Evolutionary conservation across 2,888 invertebrate species (phyloP).

Genomic region (Cosmopolites sordidus): DNA sequence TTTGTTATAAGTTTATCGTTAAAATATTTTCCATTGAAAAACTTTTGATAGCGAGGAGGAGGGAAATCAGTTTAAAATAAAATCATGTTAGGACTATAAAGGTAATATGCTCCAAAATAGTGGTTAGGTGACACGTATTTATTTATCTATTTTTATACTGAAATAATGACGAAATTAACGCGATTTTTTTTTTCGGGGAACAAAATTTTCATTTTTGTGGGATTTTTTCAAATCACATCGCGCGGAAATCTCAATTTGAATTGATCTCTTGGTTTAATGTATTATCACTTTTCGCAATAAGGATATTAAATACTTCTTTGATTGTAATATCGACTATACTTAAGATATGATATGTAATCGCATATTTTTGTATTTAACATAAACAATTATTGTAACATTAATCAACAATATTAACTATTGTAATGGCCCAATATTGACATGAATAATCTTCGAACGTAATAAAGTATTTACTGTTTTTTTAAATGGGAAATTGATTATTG

Average conservation of each 20-base stretch:
- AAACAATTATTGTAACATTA: slow-evolving; percentile 16
- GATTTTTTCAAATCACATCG: neutral
- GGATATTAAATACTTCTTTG: slow-evolving; percentile 1
- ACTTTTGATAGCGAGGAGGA: too few species aligned
- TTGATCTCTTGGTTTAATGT: slow-evolving; percentile 10
- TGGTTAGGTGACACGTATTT: neutral
- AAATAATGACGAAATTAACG: neutral
- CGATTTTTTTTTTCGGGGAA: neutral
- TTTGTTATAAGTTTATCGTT: too few species aligned
- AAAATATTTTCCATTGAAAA: too few species aligned
- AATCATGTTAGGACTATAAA: neutral
- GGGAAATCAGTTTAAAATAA: too few species aligned
- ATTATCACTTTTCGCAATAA: slow-evolving; percentile 6
- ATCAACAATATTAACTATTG: slow-evolving; percentile 21
- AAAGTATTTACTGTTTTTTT: slow-evolving; percentile 9
- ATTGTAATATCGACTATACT: slow-evolving; percentile 11
- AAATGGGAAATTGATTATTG: neutral
- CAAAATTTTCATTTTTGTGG: neutral
- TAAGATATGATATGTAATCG: slow-evolving; percentile 25
- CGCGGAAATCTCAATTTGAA: slow-evolving; percentile 1
- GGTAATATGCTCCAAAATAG: neutral
- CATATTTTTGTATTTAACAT: slow-evolving; percentile 28
- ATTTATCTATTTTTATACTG: neutral
- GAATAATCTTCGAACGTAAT: slow-evolving; percentile 1
- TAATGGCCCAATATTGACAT: slow-evolving; percentile 12